These are phyloP conservation scores for Nerophis ophidion DNA, from an alignment of 2,113 vertebrate genomes.

Conservation along the genomic window DNA sequence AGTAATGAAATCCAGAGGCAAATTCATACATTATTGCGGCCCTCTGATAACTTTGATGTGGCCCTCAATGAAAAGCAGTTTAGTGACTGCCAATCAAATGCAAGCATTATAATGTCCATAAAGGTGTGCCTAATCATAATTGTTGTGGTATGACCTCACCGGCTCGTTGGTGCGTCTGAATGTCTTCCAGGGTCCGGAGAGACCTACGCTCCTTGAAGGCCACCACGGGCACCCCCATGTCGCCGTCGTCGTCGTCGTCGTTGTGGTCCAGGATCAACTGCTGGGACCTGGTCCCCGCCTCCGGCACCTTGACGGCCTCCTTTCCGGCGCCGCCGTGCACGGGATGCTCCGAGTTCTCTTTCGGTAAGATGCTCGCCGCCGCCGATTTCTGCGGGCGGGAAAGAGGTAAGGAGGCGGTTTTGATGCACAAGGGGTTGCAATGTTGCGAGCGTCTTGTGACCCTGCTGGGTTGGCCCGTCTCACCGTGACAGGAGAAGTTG, in stretches of 20 bases:
- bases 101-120: too few species aligned
- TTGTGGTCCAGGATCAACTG: conserved; percentile 33
- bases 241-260: conserved; percentile 44
- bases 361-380: conserved; percentile 35
- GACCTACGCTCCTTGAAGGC: conserved; percentile 73
- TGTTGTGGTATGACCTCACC: conserved; percentile 42
- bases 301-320: conserved; percentile 41
- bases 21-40: too few species aligned
- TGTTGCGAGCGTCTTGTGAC: conserved; percentile 31
- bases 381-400: conserved; percentile 43
- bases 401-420: background rate
- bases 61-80: too few species aligned
- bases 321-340: conserved; percentile 42
- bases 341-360: conserved; percentile 63
- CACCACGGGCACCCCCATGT: conserved; percentile 59
- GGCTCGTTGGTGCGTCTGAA: conserved; percentile 70
- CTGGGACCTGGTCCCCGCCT: conserved; percentile 38
- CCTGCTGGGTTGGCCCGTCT: conserved; percentile 23
- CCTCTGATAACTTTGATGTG: too few species aligned
- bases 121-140: background rate
- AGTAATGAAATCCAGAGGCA: too few species aligned
- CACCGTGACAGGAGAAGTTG: conserved; percentile 66
- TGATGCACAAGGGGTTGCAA: background rate
- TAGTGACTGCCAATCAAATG: too few species aligned
- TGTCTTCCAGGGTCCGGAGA: conserved; percentile 67